phyloP scores from a whole-genome alignment of 2,797 vertebrate species.

The Threskiornis aethiopicus region DNA sequence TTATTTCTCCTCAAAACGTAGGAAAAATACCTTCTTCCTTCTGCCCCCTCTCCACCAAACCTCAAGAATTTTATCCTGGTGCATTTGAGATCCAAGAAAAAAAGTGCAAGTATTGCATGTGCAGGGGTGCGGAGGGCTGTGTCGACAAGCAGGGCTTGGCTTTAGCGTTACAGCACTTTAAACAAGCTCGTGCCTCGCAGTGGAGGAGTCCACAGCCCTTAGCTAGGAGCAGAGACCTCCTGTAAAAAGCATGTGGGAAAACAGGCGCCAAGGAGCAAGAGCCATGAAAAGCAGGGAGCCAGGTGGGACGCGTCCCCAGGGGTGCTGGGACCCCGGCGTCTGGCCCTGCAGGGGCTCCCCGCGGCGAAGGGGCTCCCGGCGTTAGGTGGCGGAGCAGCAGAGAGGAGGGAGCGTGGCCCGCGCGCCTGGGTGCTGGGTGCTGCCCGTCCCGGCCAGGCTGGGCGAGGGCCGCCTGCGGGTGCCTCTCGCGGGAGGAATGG shows the following conservation, averaged over 20 bases:
- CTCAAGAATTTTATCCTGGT: background rate
- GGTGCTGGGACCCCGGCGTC: rapidly evolving
- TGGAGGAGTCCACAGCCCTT: background rate
- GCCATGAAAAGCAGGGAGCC: background rate
- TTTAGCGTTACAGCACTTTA: background rate
- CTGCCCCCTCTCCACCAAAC: background rate
- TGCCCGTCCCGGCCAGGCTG: background rate
- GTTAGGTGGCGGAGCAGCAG: background rate
- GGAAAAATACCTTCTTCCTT: background rate
- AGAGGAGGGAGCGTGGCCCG: rapidly evolving
- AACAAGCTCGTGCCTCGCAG: background rate
- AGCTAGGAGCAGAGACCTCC: background rate
- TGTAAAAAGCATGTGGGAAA: background rate
- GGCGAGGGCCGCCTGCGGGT: background rate
- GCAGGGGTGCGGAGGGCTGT: background rate
- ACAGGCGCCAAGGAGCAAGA: background rate
- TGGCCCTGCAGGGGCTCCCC: rapidly evolving
- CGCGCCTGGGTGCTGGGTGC: rapidly evolving
- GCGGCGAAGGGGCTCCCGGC: rapidly evolving
- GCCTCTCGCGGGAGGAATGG: background rate
- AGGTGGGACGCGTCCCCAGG: background rate
- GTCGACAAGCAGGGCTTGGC: background rate
- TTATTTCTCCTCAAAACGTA: background rate
- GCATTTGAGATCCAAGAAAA: background rate
- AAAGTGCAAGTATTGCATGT: background rate